These are phyloP conservation scores for Microtus ochrogaster DNA, from an alignment of 2,113 vertebrate species.

Conservation along the genomic window DNA sequence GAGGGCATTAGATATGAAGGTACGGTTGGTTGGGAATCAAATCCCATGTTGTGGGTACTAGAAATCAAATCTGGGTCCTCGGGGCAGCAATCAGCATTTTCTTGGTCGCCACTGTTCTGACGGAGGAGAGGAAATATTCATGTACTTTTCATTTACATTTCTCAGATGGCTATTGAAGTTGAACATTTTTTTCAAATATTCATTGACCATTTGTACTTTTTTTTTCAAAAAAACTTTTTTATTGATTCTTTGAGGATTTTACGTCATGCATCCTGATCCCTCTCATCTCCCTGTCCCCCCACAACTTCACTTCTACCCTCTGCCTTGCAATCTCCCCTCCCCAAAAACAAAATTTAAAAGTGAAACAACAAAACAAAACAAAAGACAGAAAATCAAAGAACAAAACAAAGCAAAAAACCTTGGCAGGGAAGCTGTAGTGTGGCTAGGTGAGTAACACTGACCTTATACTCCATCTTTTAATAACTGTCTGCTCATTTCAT, in stretches of 20 bases:
- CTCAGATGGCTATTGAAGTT: neutral
- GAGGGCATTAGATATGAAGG: neutral
- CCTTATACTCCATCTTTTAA: neutral
- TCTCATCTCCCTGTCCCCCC: neutral
- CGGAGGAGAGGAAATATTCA: too few relatives aligned
- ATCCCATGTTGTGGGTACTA: neutral
- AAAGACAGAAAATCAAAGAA: neutral
- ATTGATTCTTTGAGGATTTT: neutral
- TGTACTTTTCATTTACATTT: neutral
- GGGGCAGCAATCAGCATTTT: neutral
- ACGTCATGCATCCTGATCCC: neutral
- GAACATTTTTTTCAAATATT: neutral
- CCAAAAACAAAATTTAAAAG: neutral
- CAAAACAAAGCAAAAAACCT: neutral
- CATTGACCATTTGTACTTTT: neutral
- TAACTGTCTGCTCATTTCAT: neutral
- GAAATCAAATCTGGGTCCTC: neutral
- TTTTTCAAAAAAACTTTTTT: too few relatives aligned
- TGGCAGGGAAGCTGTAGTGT: neutral
- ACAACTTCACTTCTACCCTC: neutral
- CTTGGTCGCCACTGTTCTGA: neutral
- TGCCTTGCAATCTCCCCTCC: neutral
- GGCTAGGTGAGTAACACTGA: neutral
- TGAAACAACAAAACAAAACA: neutral
- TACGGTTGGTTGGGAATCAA: too few relatives aligned